Percentiles rank a stretch among this genome's conserved stretches.
These are phyloP conservation scores for Monodelphis domestica DNA, from an alignment of 2,797 vertebrate genomes.

Conservation along the genomic window DNA sequence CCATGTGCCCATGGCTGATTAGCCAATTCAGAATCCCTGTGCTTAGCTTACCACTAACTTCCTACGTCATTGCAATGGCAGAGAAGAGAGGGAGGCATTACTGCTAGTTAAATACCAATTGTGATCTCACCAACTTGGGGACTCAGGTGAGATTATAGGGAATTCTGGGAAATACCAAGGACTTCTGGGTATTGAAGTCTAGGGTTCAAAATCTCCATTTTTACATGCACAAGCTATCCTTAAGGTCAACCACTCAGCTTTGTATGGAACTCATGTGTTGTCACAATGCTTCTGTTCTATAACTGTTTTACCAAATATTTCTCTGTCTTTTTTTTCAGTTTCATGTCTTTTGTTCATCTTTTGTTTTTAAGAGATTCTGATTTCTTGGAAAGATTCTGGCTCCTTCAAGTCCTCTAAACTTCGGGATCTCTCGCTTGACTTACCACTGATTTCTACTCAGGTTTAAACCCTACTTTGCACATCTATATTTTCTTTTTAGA, in stretches of 20 bases:
- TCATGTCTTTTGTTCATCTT: background rate
- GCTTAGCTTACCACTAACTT: no score
- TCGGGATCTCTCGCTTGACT: background rate
- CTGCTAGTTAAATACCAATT: no score
- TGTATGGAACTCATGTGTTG: background rate
- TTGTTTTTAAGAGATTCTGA: background rate
- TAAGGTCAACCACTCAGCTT: background rate
- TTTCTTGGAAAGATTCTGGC: background rate
- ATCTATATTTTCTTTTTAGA: background rate
- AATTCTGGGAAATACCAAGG: no score
- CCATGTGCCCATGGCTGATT: no score
- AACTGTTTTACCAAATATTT: background rate
- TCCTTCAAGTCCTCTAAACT: background rate
- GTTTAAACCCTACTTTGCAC: background rate
- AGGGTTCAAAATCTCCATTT: no score
- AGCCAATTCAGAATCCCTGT: no score
- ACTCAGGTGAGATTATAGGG: no score
- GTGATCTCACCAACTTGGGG: no score
- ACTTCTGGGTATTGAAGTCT: no score
- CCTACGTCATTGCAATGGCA: no score
- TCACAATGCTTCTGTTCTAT: background rate
- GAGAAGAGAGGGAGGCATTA: no score
- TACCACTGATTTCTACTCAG: background rate
- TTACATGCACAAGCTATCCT: background rate
- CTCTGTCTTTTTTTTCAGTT: background rate